Evolutionary conservation across 2,888 invertebrate genomes (phyloP).

Genomic region (Agrypnus murinus): DNA sequence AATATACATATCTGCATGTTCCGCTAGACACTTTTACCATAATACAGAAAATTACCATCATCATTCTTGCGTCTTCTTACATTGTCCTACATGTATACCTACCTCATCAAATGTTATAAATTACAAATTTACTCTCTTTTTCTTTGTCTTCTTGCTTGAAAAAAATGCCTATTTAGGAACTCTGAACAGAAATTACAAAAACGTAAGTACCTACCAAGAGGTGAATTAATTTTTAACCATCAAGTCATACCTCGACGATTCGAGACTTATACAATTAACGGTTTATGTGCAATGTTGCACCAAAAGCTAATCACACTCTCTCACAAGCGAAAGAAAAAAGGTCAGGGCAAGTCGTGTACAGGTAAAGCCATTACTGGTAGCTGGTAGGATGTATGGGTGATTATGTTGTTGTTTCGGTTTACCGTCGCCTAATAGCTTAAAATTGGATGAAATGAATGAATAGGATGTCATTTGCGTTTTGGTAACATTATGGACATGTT

Average conservation of each 20-base stretch:
- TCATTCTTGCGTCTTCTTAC: not conserved
- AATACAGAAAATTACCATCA: not conserved
- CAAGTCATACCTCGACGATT: not conserved
- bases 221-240: too few species aligned
- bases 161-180: too few species aligned
- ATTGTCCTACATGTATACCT: not conserved
- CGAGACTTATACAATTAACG: not conserved
- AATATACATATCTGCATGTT: not conserved
- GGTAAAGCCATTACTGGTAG: too few species aligned
- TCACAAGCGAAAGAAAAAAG: not conserved
- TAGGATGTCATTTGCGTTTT: too few species aligned
- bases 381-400: too few species aligned
- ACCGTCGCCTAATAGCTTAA: too few species aligned
- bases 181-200: too few species aligned
- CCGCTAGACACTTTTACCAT: conserved; percentile 2
- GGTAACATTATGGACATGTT: too few species aligned
- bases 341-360: not conserved
- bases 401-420: too few species aligned
- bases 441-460: too few species aligned
- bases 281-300: not conserved
- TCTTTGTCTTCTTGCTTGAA: not conserved
- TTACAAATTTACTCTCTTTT: too few species aligned
- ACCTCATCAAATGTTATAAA: not conserved
- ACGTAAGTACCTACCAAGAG: too few species aligned
- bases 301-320: not conserved